Evolutionary conservation across 2,797 vertebrate species (phyloP).

Genomic region (Xyrichtys novacula): DNA sequence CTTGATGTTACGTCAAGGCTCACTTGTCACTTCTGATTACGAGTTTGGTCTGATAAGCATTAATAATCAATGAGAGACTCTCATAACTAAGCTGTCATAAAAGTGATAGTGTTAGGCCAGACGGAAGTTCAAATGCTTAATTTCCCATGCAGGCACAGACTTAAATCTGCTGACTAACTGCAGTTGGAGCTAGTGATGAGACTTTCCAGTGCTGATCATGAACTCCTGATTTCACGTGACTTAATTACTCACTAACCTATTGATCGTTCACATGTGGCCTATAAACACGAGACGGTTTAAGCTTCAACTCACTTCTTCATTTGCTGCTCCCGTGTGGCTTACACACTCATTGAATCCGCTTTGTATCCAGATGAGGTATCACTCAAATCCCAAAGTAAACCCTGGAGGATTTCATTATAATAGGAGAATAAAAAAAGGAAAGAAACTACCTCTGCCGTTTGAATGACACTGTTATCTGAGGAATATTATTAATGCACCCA

Average conservation of each 20-base stretch:
- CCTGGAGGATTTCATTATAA: constrained; percentile 6
- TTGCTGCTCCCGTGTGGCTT: constrained; percentile 9
- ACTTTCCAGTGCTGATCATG: constrained; percentile 26
- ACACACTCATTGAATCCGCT: constrained; percentile 8
- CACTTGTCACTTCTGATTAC: constrained; percentile 22
- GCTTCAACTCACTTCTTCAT: constrained; percentile 2
- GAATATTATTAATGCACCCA: constrained; percentile 14
- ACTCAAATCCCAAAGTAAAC: constrained; percentile 26
- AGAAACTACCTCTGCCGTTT: constrained; percentile 26
- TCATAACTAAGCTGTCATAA: constrained; percentile 33
- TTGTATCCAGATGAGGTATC: constrained; percentile 18
- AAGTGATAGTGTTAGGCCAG: constrained; percentile 12
- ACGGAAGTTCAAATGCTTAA: constrained; percentile 17
- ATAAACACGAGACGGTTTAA: constrained; percentile 25
- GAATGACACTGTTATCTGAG: constrained; percentile 36
- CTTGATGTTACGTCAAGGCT: constrained; percentile 19
- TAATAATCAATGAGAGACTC: constrained; percentile 43
- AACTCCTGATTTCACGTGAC: constrained; percentile 31
- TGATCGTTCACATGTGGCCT: constrained; percentile 25
- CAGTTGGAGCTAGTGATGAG: constrained; percentile 15
- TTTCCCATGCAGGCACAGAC: constrained; percentile 10
- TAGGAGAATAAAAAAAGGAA: neutral
- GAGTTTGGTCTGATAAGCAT: constrained; percentile 33
- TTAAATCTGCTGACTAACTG: constrained; percentile 12
- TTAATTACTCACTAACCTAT: too few relatives aligned